Evolutionary conservation across 2,113 vertebrate species (phyloP).

Genomic region (Xerus inauris): DNA sequence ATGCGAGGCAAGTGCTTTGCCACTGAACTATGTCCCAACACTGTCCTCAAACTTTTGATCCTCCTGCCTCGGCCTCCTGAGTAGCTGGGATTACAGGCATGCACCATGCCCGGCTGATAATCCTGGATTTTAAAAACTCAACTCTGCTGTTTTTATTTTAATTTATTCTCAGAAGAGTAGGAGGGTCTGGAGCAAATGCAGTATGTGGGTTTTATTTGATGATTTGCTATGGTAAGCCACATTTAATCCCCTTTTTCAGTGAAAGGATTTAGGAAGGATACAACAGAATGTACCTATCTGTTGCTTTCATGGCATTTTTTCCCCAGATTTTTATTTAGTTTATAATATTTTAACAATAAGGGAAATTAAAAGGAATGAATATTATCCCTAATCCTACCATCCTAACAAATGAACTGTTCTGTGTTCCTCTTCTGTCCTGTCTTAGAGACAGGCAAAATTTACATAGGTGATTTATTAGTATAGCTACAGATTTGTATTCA

Average conservation of each 20-base stretch:
- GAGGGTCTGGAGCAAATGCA: conserved; percentile 60
- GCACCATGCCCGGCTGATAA: background rate
- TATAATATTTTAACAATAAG: conserved; percentile 65
- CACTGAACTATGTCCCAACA: too few species aligned
- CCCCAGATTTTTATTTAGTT: conserved; percentile 63
- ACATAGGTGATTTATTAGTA: conserved; percentile 48
- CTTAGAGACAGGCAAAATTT: conserved; percentile 22
- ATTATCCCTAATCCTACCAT: conserved; percentile 39
- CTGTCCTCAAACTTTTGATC: too few species aligned
- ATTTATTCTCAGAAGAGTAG: conserved; percentile 68
- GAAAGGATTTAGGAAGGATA: conserved; percentile 67
- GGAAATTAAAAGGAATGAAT: conserved; percentile 69
- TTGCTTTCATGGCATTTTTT: conserved; percentile 54
- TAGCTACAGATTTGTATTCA: background rate
- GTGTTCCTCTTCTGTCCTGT: background rate
- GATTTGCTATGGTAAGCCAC: conserved; percentile 67
- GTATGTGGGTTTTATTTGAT: conserved; percentile 59
- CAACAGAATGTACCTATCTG: conserved; percentile 59
- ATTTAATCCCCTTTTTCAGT: conserved; percentile 69
- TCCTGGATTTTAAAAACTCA: conserved; percentile 65
- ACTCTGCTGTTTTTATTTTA: conserved; percentile 69
- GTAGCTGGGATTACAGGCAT: too few species aligned
- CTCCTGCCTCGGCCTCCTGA: too few species aligned
- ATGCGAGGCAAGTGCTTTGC: too few species aligned
- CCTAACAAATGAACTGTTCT: conserved; percentile 38